Evolutionary conservation across 2,888 invertebrate genomes (phyloP), one percentile per base, ranked within the genome.

Genomic region (Bombylius discolor): DNA sequence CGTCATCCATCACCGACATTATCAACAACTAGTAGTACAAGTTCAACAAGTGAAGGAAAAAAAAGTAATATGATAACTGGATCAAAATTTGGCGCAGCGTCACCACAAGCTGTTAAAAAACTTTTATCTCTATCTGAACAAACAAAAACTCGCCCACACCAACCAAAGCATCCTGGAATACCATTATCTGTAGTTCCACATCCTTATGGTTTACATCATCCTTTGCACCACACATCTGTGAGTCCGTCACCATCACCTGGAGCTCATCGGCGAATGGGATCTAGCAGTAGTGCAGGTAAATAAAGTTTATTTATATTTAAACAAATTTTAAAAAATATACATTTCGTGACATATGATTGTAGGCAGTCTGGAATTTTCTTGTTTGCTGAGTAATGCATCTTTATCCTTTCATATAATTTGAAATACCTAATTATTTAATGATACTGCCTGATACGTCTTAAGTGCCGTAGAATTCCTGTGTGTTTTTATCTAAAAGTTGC

Each of bases 61-160:
- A 79, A 79, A 63, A 77, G 77, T 4, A 67, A 67, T 59, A 68
- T 71, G 23, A 63, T 66, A 23, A 70, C 70, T 36, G 68, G 82
- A 0, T 83, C 84, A 62, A 85, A 85, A 70, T 85, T 85, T 66
- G 85, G 79, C 64, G 71, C 96, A 47, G 95, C 95, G 47, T 96
- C 96, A 13, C 98, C 98, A 31, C 96, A 97, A 74, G 94, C 97
- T 9, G 94, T 98, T 23, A 83, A 95, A 66, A 99, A 99, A 73
- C 82, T 99, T 70, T 78, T 99, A 63, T 87, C 96, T 8, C 78
- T 99, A 39, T 89, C 92, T 12, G 91, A 92, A 69, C 87, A 87
- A 13, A 86, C 84, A 53, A 93, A 93, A 74, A 89, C 92, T 11
- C 80, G 91, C 54, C 92, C 89, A 7, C 89, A 91, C 68, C 90